Evolutionary conservation across 2,888 invertebrate genomes (phyloP).

Genomic region (Nemurella pictetii): DNA sequence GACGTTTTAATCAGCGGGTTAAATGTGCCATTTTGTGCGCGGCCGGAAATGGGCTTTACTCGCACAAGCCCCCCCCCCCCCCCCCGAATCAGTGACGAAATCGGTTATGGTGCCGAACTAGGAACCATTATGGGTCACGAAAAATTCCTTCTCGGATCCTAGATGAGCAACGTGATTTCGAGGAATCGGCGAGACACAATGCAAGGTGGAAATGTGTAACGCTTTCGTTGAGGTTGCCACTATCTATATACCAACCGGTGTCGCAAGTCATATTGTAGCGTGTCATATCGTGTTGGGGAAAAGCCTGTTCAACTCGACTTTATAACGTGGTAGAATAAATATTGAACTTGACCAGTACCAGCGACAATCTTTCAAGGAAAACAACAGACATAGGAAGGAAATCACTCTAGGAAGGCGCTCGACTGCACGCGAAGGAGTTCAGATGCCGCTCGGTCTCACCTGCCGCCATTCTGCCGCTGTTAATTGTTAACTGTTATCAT

Average conservation of each 20-base stretch:
- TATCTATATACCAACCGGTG: too few relatives aligned
- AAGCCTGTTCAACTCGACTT: not conserved
- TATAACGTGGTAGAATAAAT: not conserved
- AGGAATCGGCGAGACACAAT: not conserved
- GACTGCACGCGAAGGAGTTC: too few relatives aligned
- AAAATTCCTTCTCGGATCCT: not conserved
- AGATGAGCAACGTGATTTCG: not conserved
- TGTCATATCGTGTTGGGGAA: too few relatives aligned
- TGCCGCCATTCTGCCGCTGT: not conserved
- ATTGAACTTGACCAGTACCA: not conserved
- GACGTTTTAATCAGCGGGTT: not conserved
- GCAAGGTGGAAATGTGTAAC: not conserved
- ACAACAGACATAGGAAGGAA: not conserved
- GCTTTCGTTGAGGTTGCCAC: too few relatives aligned
- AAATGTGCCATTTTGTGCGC: not conserved
- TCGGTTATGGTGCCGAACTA: not conserved
- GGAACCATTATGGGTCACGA: not conserved
- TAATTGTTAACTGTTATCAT: not conserved
- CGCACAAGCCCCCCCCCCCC: too few relatives aligned
- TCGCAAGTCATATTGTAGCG: too few relatives aligned
- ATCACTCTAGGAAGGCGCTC: too few relatives aligned
- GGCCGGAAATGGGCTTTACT: not conserved
- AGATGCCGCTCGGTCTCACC: too few relatives aligned
- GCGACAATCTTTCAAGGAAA: not conserved
- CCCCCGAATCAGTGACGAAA: not conserved